A percentile compares a stretch with the other conserved stretches of the same genome.
These are phyloP conservation scores for Drosophila ogumai DNA, from an alignment of 1,140 invertebrate species.

Conservation along the genomic window DNA sequence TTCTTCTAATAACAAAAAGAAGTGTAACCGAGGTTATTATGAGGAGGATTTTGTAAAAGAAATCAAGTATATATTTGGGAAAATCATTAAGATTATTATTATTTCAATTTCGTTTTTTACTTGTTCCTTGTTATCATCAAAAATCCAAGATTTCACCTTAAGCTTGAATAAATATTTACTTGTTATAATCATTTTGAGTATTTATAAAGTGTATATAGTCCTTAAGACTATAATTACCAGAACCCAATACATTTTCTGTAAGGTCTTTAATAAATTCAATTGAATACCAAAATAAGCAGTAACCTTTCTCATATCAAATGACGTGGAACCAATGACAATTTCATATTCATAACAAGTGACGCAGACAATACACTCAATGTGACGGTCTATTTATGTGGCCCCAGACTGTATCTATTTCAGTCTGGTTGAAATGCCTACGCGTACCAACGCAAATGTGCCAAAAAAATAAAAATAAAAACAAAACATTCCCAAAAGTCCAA, in stretches of 20 bases:
- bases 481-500: constrained; percentile 21
- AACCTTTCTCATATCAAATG: constrained; percentile 12
- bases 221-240: neutral
- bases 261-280: neutral
- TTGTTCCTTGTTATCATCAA: neutral
- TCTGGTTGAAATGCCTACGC: constrained; percentile 61
- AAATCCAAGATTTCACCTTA: neutral
- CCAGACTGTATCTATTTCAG: constrained; percentile 37
- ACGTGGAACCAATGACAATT: constrained; percentile 26
- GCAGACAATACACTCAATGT: constrained; percentile 13
- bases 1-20: neutral
- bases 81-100: too few relatives aligned
- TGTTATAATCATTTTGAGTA: too few relatives aligned
- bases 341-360: constrained; percentile 42
- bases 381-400: constrained; percentile 33
- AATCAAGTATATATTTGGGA: too few relatives aligned
- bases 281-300: constrained; percentile 1
- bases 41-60: neutral
- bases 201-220: neutral
- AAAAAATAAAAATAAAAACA: constrained; percentile 32
- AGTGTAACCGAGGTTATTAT: neutral
- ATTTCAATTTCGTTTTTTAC: neutral
- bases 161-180: neutral
- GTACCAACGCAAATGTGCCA: constrained; percentile 44
- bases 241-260: neutral